Evolutionary conservation across 2,113 vertebrate species (phyloP).

Genomic region (Sylvia atricapilla): DNA sequence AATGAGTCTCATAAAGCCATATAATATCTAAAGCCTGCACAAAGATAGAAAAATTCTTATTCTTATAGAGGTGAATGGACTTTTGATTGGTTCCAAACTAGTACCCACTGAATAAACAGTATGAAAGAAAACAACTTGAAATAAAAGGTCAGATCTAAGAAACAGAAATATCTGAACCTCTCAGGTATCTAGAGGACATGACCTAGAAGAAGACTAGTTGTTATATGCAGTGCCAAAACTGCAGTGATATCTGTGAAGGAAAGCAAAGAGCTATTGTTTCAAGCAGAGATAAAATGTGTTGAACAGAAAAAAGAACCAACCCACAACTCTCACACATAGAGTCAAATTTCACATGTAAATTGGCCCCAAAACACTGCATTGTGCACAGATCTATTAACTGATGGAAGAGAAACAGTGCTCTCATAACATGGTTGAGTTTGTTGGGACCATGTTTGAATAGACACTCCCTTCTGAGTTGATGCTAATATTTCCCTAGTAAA

Average conservation of each 20-base stretch:
- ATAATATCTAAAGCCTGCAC: neutral
- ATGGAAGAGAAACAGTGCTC: neutral
- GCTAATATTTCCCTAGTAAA: neutral
- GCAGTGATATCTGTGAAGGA: neutral
- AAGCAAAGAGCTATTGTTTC: neutral
- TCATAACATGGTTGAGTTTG: neutral
- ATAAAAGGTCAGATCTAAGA: neutral
- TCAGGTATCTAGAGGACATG: neutral
- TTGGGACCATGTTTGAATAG: neutral
- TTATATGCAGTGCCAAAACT: neutral
- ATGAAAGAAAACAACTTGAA: neutral
- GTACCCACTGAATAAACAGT: neutral
- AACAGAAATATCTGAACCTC: neutral
- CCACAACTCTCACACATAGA: neutral
- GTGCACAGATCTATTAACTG: neutral
- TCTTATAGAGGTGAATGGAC: neutral
- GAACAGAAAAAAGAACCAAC: neutral
- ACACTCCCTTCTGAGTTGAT: neutral
- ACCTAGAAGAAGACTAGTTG: neutral
- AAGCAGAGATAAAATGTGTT: neutral
- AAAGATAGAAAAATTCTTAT: neutral
- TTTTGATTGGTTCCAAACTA: neutral
- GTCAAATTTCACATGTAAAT: neutral
- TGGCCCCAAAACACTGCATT: neutral
- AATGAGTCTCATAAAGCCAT: neutral